Evolutionary conservation across 2,888 invertebrate species (phyloP), one percentile per base, ranked within the genome.

Genomic region (Megalurothrips usitatus): DNA sequence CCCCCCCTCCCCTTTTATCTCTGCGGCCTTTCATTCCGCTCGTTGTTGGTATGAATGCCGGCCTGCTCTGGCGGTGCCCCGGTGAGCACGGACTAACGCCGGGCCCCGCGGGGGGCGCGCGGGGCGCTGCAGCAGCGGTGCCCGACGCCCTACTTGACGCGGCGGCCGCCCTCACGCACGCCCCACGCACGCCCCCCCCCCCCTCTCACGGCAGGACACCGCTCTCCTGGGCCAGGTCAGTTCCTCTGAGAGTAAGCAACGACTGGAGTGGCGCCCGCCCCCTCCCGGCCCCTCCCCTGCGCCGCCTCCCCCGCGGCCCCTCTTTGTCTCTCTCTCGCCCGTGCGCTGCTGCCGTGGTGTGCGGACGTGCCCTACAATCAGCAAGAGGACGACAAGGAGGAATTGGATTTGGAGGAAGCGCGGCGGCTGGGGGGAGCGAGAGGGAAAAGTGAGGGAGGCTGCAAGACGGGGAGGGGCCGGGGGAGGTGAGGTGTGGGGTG

Each of bases 291-390:
- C 19, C n/a, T 19, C 19, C 58, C 58, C n/a, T 58, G 58, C n/a
- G 0, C 23, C 23, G n/a, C 68, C 23, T 23, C 68, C 23, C 23
- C 8, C 23, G 0, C 68, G n/a, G 9, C 8, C 68, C 26, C 68
- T 23, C 23, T 68, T 68, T 68, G n/a, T 23, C 68, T 26, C n/a
- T 26, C 68, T 1, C 68, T n/a, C n/a, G n/a, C n/a, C n/a, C n/a
- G n/a, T n/a, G n/a, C n/a, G n/a, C n/a, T n/a, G n/a, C 68, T 23
- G 11, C 68, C 68, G n/a, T 23, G 58, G 14, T 19, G 58, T 23
- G 68, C 23, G 68, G 68, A 75, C 68, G 68, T 75, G 68, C 68
- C 68, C 68, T 26, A 75, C 68, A 75, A 75, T 23, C 68, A 75
- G 68, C 68, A 75, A 12, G 68, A 43, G 34, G 68, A 26, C 26